Evolutionary conservation across 2,797 vertebrate genomes (phyloP).

Genomic region (Xenentodon cancila): DNA sequence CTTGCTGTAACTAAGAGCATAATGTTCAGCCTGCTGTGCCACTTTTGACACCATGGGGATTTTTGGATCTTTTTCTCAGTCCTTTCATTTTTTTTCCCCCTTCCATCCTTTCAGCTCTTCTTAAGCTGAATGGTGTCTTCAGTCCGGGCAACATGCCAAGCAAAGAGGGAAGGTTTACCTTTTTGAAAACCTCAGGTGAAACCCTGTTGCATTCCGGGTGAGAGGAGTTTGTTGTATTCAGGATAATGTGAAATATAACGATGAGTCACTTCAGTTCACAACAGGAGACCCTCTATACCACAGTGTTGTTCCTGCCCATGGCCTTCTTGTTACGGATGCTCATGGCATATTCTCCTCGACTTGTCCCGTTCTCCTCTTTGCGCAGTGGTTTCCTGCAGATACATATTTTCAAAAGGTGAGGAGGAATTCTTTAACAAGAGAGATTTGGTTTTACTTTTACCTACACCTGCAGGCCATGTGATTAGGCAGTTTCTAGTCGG

Average conservation of each 20-base stretch:
- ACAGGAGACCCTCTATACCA: conserved; percentile 82
- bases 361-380: conserved; percentile 94
- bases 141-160: conserved; percentile 67
- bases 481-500: conserved; percentile 61
- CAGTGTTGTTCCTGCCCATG: conserved; percentile 87
- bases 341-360: conserved; percentile 93
- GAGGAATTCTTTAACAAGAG: conserved; percentile 29
- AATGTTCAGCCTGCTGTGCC: conserved; percentile 77
- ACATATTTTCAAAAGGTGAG: conserved; percentile 57
- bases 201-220: conserved; percentile 61
- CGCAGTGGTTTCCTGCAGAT: conserved; percentile 93
- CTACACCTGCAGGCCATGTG: conserved; percentile 49
- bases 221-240: conserved; percentile 46
- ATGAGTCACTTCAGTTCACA: conserved; percentile 50
- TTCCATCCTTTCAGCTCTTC: conserved; percentile 56
- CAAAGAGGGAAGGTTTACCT: conserved; percentile 69
- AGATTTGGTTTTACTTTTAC: conserved; percentile 15
- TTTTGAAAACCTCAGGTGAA: conserved; percentile 54
- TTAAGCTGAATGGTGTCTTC: conserved; percentile 59
- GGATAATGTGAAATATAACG: conserved; percentile 38
- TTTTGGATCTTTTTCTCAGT: conserved; percentile 57
- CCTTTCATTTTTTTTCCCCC: conserved; percentile 46
- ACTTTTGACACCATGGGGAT: conserved; percentile 62
- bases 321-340: conserved; percentile 91
- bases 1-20: conserved; percentile 78